Base-by-base conservation (phyloP, 2,113 vertebrate genomes). In the Hippolais icterina region DNA sequence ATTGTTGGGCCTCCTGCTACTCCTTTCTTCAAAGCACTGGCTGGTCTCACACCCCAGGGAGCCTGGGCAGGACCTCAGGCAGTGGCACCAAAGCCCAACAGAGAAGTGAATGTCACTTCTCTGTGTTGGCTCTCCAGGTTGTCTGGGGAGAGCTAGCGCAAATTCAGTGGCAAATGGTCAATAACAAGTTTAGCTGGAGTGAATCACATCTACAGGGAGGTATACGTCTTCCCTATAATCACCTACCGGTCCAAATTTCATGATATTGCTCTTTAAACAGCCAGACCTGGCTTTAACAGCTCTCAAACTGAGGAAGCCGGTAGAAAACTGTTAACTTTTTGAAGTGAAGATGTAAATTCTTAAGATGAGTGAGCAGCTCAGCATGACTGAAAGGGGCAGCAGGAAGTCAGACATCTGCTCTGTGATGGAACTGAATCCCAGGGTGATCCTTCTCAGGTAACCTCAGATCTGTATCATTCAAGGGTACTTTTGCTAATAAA, bases 51-150 rank as follows among this genome's bases (percentile, higher is more conserved):
- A 42, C 0, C 11, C 6, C 44, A 29, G 19, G 5, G 8, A 68
- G 22, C 4, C 28, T n/a, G 13, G 9, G 24, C 56, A 79, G 56
- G 25, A 63, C 22, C 18, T 56, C 47, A n/a, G 31, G 2, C 53
- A 71, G 23, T 2, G 41, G 29, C 31, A 64, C 42, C 28, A 37
- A 52, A 57, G 61, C 9, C 24, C 0, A 0, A 33, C 0, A 64
- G 22, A 76, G 20, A 54, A 83, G 29, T 4, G 4, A 75, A 18
- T 25, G 23, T 7, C 16, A 46, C 8, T 44, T 15, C 41, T 33
- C 35, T 37, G 8, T 74, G 50, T 3, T 35, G 33, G 10, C 59
- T 72, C 33, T 77, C 33, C 35, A 59, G 41, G 8, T 9, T 66
- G 24, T 29, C 27, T 68, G 42, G 6, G 23, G 14, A 90, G 15